phyloP scores from a whole-genome alignment of 1,140 invertebrate genomes.

The Anastrepha ludens region DNA sequence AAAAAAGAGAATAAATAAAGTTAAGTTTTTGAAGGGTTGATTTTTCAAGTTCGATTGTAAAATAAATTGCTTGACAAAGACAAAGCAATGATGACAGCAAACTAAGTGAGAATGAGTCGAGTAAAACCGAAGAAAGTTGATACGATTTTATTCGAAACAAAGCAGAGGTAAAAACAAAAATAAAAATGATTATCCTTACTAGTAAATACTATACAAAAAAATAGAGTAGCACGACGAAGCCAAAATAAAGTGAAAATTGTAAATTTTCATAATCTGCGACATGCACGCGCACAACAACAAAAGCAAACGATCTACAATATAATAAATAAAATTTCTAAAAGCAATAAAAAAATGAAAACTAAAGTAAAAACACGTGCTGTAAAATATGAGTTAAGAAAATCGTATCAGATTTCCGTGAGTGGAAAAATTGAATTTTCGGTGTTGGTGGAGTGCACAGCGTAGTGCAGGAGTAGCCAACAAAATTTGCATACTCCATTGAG shows the following conservation, averaged over 20 bases:
- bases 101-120: background rate
- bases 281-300: constrained; percentile 16
- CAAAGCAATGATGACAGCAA: background rate
- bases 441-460: no score
- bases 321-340: constrained; percentile 49
- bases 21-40: background rate
- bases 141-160: background rate
- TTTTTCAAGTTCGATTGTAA: constrained; percentile 32
- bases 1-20: background rate
- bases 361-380: background rate
- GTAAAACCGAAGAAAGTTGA: background rate
- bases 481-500: background rate
- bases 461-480: background rate
- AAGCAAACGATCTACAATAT: background rate
- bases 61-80: constrained; percentile 48
- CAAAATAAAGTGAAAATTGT: constrained; percentile 22
- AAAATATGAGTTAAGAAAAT: constrained; percentile 30
- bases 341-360: background rate
- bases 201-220: no score
- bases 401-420: constrained; percentile 25
- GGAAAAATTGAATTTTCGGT: background rate
- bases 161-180: background rate
- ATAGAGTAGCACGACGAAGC: background rate
- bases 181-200: no score
- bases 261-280: constrained; percentile 36